Evolutionary conservation across 1,140 invertebrate genomes (phyloP).

Genomic region (Samia ricini): DNA sequence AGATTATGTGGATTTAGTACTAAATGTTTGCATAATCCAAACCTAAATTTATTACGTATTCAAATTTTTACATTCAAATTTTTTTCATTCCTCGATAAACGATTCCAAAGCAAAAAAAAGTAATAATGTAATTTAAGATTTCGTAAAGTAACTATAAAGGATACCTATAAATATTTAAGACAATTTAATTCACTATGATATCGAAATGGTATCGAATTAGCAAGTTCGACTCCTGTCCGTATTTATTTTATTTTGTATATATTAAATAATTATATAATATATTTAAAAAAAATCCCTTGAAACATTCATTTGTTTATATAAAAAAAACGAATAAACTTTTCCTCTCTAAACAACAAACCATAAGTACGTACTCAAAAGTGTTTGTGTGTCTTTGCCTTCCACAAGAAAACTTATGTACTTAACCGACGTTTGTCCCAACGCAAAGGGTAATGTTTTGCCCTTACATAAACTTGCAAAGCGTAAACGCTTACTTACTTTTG

Average conservation of each 20-base stretch:
- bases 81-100: too few species aligned
- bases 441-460: slow-evolving; percentile 2
- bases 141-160: too few species aligned
- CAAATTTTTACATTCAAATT: background rate
- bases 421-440: background rate
- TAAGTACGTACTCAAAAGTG: slow-evolving; percentile 3
- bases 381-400: background rate
- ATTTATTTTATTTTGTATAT: too few species aligned
- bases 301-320: background rate
- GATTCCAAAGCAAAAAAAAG: too few species aligned
- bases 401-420: slow-evolving; percentile 8
- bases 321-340: background rate
- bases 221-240: too few species aligned
- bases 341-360: background rate
- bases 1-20: slow-evolving; percentile 5
- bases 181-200: too few species aligned
- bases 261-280: too few species aligned
- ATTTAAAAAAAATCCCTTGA: too few species aligned
- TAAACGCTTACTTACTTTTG: background rate
- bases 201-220: too few species aligned
- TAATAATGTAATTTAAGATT: too few species aligned
- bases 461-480: background rate
- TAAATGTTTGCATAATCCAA: background rate
- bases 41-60: background rate
- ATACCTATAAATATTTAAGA: too few species aligned